These are phyloP conservation scores for Stenoptilia bipunctidactyla DNA, from an alignment of 2,888 invertebrate genomes.

Conservation along the genomic window DNA sequence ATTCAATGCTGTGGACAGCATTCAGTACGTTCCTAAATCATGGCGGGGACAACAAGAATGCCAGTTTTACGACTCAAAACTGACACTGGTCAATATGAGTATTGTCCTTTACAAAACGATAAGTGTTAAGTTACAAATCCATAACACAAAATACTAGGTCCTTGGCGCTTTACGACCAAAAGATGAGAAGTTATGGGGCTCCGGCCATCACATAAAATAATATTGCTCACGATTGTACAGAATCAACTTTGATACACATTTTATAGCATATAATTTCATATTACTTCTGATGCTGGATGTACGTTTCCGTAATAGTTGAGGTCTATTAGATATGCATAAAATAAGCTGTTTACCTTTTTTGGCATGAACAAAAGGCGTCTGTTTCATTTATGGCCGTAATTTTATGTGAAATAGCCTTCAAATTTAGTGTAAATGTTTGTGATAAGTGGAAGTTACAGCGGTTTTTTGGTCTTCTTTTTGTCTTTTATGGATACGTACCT, in stretches of 20 bases:
- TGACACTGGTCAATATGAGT: neutral
- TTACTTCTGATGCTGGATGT: too few species aligned
- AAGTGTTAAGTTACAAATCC: conserved; percentile 37
- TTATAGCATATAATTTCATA: too few species aligned
- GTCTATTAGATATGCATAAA: conserved; percentile 10
- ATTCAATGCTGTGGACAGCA: too few species aligned
- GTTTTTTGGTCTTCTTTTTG: too few species aligned
- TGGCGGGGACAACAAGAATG: too few species aligned
- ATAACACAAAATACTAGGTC: conserved; percentile 23
- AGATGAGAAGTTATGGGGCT: conserved; percentile 33
- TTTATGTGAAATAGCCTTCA: too few species aligned
- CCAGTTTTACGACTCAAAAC: too few species aligned
- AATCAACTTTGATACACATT: conserved; percentile 7
- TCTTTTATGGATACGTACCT: too few species aligned
- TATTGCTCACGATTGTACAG: conserved; percentile 19
- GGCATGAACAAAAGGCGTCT: neutral
- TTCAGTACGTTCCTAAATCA: too few species aligned
- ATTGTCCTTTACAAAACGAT: conserved; percentile 13
- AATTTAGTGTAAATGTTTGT: too few species aligned
- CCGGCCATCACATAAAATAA: conserved; percentile 19
- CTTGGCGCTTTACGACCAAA: conserved; percentile 32
- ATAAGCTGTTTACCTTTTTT: conserved; percentile 18
- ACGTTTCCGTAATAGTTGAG: conserved; percentile 3
- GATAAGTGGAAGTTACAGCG: too few species aligned
- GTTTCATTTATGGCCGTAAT: too few species aligned